phyloP scores from a whole-genome alignment of 2,888 invertebrate genomes.

The Ichneumoninae sp. region DNA sequence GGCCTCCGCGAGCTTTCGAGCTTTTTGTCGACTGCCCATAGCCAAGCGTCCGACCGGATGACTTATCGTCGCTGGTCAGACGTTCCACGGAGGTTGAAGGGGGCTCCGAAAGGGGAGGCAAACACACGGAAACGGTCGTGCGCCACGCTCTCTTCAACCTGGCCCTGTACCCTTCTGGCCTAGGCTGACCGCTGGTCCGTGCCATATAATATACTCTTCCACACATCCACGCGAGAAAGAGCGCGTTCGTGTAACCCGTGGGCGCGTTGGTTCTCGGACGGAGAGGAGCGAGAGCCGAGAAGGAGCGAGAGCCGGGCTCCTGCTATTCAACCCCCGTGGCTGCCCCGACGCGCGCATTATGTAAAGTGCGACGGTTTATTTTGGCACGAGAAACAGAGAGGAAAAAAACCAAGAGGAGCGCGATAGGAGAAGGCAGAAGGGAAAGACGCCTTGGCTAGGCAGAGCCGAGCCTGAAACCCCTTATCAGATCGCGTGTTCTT shows the following conservation, averaged over 20 bases:
- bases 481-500: conserved; percentile 83
- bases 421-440: conserved; percentile 36
- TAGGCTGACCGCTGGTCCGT: conserved; percentile 40
- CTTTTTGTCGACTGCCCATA: conserved; percentile 62
- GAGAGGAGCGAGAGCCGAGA: conserved; percentile 26
- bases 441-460: conserved; percentile 63
- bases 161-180: conserved; percentile 36
- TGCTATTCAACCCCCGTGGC: conserved; percentile 58
- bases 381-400: conserved; percentile 71
- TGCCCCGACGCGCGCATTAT: conserved; percentile 79
- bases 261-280: conserved; percentile 49
- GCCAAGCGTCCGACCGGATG: conserved; percentile 57
- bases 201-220: conserved; percentile 4
- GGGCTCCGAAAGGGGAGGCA: conserved; percentile 62
- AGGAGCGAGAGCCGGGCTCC: conserved; percentile 34
- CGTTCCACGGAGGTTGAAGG: conserved; percentile 54
- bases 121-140: conserved; percentile 75
- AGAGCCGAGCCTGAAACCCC: conserved; percentile 69
- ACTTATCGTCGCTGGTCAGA: conserved; percentile 60
- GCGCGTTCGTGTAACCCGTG: conserved; percentile 40
- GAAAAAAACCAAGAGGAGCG: conserved; percentile 8
- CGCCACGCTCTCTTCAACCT: conserved; percentile 69
- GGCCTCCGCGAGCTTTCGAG: conserved; percentile 69
- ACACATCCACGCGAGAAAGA: conserved; percentile 40
- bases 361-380: conserved; percentile 83